Base-by-base conservation (phyloP, 2,797 vertebrate species). In the Sphenodon punctatus region DNA sequence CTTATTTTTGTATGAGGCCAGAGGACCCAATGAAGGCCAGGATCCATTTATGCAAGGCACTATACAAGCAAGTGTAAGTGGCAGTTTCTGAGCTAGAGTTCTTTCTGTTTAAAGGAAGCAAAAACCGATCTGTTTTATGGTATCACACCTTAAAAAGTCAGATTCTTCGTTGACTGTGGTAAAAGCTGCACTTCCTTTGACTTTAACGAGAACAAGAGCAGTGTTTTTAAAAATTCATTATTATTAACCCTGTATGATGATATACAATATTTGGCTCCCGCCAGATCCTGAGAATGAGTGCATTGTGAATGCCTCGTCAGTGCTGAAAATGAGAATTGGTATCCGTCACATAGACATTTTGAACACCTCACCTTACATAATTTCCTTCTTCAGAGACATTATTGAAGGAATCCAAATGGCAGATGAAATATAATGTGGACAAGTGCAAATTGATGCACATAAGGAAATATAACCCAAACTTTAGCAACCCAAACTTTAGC, bases 1-100 rank as follows among this genome's bases (percentile, higher is more conserved):
- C 86, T 88, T 90, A 85, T 48, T 60, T 89, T 89, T 80, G 87
- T 81, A 78, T 64, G 68, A 22, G 38, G 69, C 68, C 79, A 80
- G 43, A 80, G 46, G 64, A 87, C 77, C 81, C 76, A 83, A 78
- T 20, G 23, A 23, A 27, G n/a, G 19, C 67, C 15, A 77, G 19
- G 32, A 7, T 19, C 32, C 30, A 3, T 85, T 64, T 64, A 81
- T 45, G 77, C 81, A n/a, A 92, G 68, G 80, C 71, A 73, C 84
- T 32, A 88, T 87, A 87, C 63, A 72, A 66, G 17, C 45, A 48
- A n/a, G n/a, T n/a, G n/a, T n/a, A n/a, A n/a, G n/a, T n/a, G n/a
- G n/a, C n/a, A n/a, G n/a, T 59, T 86, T 68, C 65, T 59, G 78
- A 34, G 27, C 79, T 27, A 68, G 19, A 49, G 15, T 34, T 25